These are phyloP conservation scores for Hirtodrosophila histrioides DNA, from an alignment of 2,888 invertebrate genomes.

Conservation along the genomic window DNA sequence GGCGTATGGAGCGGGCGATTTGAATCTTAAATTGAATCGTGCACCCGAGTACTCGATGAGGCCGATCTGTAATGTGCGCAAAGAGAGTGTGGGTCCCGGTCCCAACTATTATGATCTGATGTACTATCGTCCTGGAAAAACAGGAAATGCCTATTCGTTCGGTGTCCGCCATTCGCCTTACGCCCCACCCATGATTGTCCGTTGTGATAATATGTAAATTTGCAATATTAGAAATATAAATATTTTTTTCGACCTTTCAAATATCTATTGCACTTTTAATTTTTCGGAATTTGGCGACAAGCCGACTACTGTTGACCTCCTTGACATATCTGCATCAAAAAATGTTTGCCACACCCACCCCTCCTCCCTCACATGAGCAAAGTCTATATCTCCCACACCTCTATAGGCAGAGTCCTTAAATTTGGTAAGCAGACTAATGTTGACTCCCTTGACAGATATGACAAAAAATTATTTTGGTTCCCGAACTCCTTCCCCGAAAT, in stretches of 20 bases:
- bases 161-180: conserved; percentile 70
- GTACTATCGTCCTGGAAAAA: conserved; percentile 73
- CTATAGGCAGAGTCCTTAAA: no score
- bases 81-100: conserved; percentile 69
- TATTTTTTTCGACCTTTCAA: conserved; percentile 13
- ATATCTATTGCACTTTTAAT: no score
- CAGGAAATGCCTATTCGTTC: conserved; percentile 77
- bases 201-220: conserved; percentile 81
- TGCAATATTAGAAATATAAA: conserved; percentile 67
- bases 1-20: conserved; percentile 74
- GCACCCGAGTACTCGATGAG: conserved; percentile 79
- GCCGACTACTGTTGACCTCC: no score
- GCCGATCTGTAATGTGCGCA: conserved; percentile 30
- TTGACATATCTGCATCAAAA: no score
- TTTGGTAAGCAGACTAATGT: no score
- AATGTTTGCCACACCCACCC: no score
- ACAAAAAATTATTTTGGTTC: no score
- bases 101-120: conserved; percentile 79
- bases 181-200: conserved; percentile 82
- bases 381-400: no score
- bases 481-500: no score
- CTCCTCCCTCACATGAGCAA: no score
- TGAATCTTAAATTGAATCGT: conserved; percentile 59
- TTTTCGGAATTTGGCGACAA: no score
- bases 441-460: no score